phyloP scores from a whole-genome alignment of 2,797 vertebrate species.

The Tauraco hartlaubi region DNA sequence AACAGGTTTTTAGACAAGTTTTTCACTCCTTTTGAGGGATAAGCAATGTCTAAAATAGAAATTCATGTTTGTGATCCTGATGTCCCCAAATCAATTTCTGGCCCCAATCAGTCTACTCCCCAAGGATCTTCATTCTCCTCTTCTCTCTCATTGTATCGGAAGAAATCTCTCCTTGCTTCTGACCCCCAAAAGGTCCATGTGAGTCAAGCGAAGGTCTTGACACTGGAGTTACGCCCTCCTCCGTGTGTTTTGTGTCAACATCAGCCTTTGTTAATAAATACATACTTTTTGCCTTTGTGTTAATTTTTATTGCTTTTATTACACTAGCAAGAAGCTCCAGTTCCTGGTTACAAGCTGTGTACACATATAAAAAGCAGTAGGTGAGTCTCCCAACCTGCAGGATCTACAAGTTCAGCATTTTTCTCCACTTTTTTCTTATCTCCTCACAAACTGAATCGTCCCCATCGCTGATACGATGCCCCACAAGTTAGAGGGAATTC shows the following conservation, averaged over 20 bases:
- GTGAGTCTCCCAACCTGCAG: neutral
- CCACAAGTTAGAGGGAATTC: neutral
- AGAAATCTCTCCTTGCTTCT: neutral
- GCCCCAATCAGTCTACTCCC: neutral
- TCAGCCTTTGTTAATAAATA: neutral
- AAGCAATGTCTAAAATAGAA: neutral
- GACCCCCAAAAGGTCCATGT: too few relatives aligned
- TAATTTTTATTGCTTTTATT: neutral
- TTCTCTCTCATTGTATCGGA: neutral
- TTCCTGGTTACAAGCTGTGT: neutral
- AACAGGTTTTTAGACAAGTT: neutral
- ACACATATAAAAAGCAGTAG: neutral
- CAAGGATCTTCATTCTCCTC: neutral
- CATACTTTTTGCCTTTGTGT: neutral
- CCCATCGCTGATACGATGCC: neutral
- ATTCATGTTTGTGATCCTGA: neutral
- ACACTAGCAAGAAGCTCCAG: neutral
- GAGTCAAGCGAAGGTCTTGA: neutral
- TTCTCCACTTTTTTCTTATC: neutral
- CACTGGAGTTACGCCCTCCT: rapidly evolving
- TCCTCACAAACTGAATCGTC: neutral
- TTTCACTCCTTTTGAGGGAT: neutral
- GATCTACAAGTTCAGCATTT: neutral
- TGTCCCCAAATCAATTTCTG: neutral
- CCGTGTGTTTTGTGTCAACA: rapidly evolving